phyloP scores from a whole-genome alignment of 2,888 invertebrate species.

The Alloscopus bannaensis region DNA sequence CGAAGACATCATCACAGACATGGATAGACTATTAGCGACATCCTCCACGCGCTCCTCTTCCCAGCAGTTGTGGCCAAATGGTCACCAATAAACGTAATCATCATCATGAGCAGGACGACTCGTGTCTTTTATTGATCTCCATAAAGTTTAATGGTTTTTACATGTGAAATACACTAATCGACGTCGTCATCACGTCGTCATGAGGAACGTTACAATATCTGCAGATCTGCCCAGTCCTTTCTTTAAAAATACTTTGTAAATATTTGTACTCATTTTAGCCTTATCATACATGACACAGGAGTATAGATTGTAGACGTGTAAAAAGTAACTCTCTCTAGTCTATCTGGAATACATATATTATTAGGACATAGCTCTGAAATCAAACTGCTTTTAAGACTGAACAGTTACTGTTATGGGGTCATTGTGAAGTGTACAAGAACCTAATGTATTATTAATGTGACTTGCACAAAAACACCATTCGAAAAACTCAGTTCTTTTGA shows the following conservation, averaged over 20 bases:
- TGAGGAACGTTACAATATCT: too few relatives aligned
- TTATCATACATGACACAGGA: slow-evolving; percentile 4
- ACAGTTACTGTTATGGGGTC: slow-evolving; percentile 1
- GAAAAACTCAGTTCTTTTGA: too few relatives aligned
- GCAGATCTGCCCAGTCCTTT: background rate
- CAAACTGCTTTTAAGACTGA: slow-evolving; percentile 48
- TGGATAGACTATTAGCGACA: slow-evolving; percentile 74
- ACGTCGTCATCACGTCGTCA: too few relatives aligned
- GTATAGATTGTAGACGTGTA: slow-evolving; percentile 18
- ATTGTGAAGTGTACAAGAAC: background rate
- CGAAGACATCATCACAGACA: slow-evolving; percentile 80
- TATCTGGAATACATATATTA: too few relatives aligned
- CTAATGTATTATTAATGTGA: too few relatives aligned
- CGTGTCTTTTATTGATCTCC: slow-evolving; percentile 54
- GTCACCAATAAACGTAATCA: slow-evolving; percentile 6
- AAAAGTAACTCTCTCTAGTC: background rate
- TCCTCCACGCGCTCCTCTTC: slow-evolving; percentile 71
- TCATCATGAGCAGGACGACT: too few relatives aligned
- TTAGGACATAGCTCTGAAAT: too few relatives aligned
- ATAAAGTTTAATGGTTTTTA: slow-evolving; percentile 16
- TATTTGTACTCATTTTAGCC: background rate
- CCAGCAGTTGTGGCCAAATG: slow-evolving; percentile 68
- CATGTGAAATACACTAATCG: background rate
- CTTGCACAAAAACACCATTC: too few relatives aligned
- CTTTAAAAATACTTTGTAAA: too few relatives aligned